phyloP scores from a whole-genome alignment of 2,888 invertebrate genomes.

The Pediacus dermestoides region DNA sequence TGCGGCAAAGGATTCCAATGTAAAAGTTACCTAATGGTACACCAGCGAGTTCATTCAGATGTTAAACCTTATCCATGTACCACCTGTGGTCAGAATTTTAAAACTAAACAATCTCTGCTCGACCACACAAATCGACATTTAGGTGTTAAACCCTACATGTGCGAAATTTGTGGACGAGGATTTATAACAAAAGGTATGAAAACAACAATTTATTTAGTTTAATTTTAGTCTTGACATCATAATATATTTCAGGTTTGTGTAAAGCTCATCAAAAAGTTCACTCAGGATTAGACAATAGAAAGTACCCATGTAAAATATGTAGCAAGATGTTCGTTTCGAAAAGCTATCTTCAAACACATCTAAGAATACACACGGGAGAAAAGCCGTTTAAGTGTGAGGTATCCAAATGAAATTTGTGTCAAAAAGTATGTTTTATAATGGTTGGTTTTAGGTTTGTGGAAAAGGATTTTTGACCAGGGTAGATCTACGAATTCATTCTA shows the following conservation, averaged over 20 bases:
- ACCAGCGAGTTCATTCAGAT: constrained; percentile 59
- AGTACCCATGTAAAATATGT: constrained; percentile 58
- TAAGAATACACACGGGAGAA: constrained; percentile 50
- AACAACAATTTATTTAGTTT: constrained; percentile 4
- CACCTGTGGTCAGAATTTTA: constrained; percentile 57
- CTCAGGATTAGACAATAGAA: constrained; percentile 57
- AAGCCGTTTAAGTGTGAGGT: constrained; percentile 60
- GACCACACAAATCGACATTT: constrained; percentile 60
- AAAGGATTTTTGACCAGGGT: constrained; percentile 59
- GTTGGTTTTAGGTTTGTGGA: constrained; percentile 48
- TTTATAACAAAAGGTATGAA: constrained; percentile 57
- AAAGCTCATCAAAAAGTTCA: constrained; percentile 59
- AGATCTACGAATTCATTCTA: constrained; percentile 58
- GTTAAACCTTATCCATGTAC: constrained; percentile 57
- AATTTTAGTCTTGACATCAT: constrained; percentile 2
- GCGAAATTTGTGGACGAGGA: constrained; percentile 57
- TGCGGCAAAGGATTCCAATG: constrained; percentile 62
- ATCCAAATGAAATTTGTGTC: constrained; percentile 9
- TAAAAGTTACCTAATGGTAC: constrained; percentile 58
- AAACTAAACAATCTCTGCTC: constrained; percentile 58
- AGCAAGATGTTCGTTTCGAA: constrained; percentile 61
- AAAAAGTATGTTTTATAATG: constrained; percentile 3
- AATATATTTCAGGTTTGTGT: constrained; percentile 49
- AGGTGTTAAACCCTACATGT: constrained; percentile 58
- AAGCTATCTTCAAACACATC: constrained; percentile 58